Percentiles rank a stretch among this genome's conserved stretches.
These are phyloP conservation scores for Cuculus canorus DNA, from an alignment of 2,797 vertebrate species.

Conservation along the genomic window DNA sequence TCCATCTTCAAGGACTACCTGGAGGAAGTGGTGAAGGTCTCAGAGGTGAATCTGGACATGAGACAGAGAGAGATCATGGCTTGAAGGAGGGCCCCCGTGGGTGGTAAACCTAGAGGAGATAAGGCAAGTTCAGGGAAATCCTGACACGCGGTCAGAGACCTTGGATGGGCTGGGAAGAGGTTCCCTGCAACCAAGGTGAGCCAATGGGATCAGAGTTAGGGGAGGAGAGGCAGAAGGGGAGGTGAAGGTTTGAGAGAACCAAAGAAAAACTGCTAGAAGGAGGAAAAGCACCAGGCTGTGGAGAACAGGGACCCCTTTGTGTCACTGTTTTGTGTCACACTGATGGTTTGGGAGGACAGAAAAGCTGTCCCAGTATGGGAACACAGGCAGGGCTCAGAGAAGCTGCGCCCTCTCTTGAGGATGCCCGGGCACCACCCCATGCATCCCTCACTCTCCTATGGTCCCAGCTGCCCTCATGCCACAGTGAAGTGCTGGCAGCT, in stretches of 20 bases:
- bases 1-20: slow-evolving; percentile 67
- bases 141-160: background rate
- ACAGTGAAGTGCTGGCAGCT: background rate
- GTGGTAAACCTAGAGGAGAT: background rate
- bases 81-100: background rate
- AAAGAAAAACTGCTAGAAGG: background rate
- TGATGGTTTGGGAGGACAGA: background rate
- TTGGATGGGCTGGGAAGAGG: background rate
- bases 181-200: background rate
- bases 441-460: background rate
- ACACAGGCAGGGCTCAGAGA: background rate
- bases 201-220: background rate
- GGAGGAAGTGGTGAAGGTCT: slow-evolving; percentile 72
- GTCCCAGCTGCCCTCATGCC: background rate
- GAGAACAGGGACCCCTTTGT: background rate
- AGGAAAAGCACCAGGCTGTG: background rate
- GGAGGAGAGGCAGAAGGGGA: background rate
- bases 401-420: background rate
- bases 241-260: background rate
- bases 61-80: background rate
- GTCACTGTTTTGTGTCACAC: background rate
- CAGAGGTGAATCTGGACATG: slow-evolving; percentile 33
- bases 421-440: accelerated
- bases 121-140: background rate
- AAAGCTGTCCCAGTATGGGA: background rate